phyloP scores from a whole-genome alignment of 2,888 invertebrate species.

The Caenorhabditis afra region DNA sequence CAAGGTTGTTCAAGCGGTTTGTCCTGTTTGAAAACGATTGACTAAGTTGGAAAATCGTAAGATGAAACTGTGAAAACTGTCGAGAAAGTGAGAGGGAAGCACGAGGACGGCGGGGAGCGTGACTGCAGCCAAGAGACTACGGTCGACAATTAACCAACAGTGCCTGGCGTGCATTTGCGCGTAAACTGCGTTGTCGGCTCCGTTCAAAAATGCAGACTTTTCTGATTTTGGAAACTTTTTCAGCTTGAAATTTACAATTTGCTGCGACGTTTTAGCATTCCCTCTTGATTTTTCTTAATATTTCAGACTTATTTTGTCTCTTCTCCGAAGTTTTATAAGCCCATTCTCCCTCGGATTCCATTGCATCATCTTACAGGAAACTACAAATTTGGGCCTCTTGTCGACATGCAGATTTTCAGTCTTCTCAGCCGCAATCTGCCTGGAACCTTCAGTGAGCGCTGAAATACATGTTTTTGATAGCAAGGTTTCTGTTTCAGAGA shows the following conservation, averaged over 20 bases:
- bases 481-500: conserved; percentile 30
- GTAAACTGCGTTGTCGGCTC: conserved; percentile 21
- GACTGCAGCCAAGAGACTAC: conserved; percentile 30
- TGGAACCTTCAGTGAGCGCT: conserved; percentile 51
- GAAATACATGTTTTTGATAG: background rate
- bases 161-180: conserved; percentile 26
- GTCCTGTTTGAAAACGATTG: too few species aligned
- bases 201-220: conserved; percentile 34
- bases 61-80: conserved; percentile 14
- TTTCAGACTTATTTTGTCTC: background rate
- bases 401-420: conserved; percentile 53
- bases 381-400: conserved; percentile 48
- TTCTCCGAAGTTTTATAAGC: background rate
- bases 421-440: conserved; percentile 50
- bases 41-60: too few species aligned
- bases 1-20: too few species aligned
- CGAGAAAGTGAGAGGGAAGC: background rate
- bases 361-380: conserved; percentile 33
- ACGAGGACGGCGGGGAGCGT: conserved; percentile 4
- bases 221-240: conserved; percentile 1
- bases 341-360: too few species aligned
- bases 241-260: too few species aligned
- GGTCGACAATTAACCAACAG: conserved; percentile 21
- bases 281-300: too few species aligned
- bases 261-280: too few species aligned